Percentiles rank a stretch among this genome's conserved stretches.
phyloP scores from a whole-genome alignment of 2,888 invertebrate species.

The Calameuta filiformis region DNA sequence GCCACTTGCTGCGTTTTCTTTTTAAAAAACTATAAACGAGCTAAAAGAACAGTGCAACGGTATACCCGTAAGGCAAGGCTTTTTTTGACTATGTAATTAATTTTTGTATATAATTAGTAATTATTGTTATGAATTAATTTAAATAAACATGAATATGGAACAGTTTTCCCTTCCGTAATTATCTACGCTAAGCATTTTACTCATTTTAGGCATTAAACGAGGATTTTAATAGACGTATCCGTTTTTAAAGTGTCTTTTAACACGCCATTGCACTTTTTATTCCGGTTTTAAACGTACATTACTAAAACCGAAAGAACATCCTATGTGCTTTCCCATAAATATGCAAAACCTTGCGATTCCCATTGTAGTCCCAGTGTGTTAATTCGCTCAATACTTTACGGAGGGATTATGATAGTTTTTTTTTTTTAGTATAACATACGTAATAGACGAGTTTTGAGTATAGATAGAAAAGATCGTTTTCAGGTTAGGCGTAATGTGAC shows the following conservation, averaged over 20 bases:
- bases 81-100: not conserved
- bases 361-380: not conserved
- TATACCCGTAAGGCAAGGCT: not conserved
- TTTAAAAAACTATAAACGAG: not conserved
- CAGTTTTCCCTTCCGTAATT: not conserved
- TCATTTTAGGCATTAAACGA: not conserved
- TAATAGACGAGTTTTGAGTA: not conserved
- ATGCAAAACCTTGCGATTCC: not conserved
- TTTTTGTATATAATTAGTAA: not conserved
- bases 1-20: not conserved
- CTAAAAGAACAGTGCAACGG: not conserved
- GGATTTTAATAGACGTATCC: not conserved
- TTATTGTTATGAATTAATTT: not conserved
- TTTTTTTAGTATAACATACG: not conserved
- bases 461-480: not conserved
- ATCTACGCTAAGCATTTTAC: not conserved
- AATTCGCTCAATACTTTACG: not conserved
- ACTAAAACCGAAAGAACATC: not conserved
- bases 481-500: not conserved
- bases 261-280: not conserved
- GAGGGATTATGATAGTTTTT: not conserved
- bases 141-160: not conserved
- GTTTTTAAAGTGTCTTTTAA: not conserved
- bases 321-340: not conserved
- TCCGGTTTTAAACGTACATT: not conserved